A percentile compares a stretch with the other conserved stretches of the same genome.
These are phyloP conservation scores for Metaphire vulgaris DNA, from an alignment of 1,140 invertebrate genomes.

Conservation along the genomic window DNA sequence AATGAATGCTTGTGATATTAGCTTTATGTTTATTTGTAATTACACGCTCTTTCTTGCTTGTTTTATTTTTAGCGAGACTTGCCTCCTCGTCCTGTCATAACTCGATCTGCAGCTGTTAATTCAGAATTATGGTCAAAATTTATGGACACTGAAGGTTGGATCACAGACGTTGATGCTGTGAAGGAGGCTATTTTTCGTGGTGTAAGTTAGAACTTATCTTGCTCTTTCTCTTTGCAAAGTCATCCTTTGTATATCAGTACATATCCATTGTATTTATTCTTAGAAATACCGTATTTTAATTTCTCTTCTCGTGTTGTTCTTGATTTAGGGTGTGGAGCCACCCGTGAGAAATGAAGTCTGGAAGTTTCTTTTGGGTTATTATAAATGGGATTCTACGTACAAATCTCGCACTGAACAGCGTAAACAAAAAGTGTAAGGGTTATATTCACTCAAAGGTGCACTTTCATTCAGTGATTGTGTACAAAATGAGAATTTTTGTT, in stretches of 20 bases:
- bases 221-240: too few relatives aligned
- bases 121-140: slow-evolving; percentile 70
- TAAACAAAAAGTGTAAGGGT: slow-evolving; percentile 63
- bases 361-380: slow-evolving; percentile 89
- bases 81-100: slow-evolving; percentile 48
- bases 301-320: too few relatives aligned
- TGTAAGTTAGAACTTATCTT: too few relatives aligned
- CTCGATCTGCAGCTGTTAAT: slow-evolving; percentile 59
- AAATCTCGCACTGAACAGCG: slow-evolving; percentile 63
- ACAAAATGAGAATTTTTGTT: too few relatives aligned
- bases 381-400: slow-evolving; percentile 73
- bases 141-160: slow-evolving; percentile 67
- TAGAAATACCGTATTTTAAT: too few relatives aligned
- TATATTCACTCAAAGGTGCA: too few relatives aligned
- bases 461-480: too few relatives aligned
- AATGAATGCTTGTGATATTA: too few relatives aligned
- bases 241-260: too few relatives aligned
- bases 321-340: slow-evolving; percentile 62
- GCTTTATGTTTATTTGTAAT: too few relatives aligned
- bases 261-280: too few relatives aligned
- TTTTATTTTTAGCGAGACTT: slow-evolving; percentile 51
- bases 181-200: slow-evolving; percentile 82
- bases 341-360: slow-evolving; percentile 77
- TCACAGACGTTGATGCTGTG: slow-evolving; percentile 54
- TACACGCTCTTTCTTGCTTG: too few relatives aligned